Evolutionary conservation across 53 echinoderm and acorn worm species (phyloP).

Genomic region (Pentamera pediparva): DNA sequence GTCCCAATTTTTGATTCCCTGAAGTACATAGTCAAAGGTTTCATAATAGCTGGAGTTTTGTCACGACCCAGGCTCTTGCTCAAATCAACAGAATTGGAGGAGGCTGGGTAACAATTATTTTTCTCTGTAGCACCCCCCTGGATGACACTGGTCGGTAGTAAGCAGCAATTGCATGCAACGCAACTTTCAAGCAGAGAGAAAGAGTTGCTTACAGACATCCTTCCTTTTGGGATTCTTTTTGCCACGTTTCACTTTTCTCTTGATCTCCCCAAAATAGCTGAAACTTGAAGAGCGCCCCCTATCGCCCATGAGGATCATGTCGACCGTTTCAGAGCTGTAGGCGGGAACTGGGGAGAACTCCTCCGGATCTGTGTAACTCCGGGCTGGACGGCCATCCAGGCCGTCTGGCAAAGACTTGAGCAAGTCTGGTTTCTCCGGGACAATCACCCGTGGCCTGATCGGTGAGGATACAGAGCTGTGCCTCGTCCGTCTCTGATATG

Average conservation of each 20-base stretch:
- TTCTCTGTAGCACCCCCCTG: too few relatives aligned
- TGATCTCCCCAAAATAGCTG: conserved; percentile 60
- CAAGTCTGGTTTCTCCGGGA: conserved; percentile 11
- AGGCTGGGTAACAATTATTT: too few relatives aligned
- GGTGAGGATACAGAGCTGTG: not conserved
- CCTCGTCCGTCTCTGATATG: not conserved
- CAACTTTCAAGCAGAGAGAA: not conserved
- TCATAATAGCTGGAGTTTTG: too few relatives aligned
- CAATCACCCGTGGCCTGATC: not conserved
- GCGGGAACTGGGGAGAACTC: conserved; percentile 41
- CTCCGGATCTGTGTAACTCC: not conserved
- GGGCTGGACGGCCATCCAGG: not conserved
- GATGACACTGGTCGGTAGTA: too few relatives aligned
- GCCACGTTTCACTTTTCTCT: conserved; percentile 41
- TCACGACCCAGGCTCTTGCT: too few relatives aligned
- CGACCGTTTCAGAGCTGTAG: conserved; percentile 19
- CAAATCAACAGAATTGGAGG: too few relatives aligned
- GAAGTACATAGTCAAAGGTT: too few relatives aligned
- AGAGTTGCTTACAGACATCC: conserved; percentile 51
- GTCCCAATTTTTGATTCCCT: too few relatives aligned
- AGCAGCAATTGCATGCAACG: not conserved
- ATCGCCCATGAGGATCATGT: conserved; percentile 36
- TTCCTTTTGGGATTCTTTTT: conserved; percentile 49
- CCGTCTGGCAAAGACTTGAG: conserved; percentile 6
- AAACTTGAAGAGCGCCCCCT: conserved; percentile 37